Evolutionary conservation across 1,140 invertebrate genomes (phyloP), one percentile per base, ranked within the genome.

Genomic region (Mylabris phalerata): DNA sequence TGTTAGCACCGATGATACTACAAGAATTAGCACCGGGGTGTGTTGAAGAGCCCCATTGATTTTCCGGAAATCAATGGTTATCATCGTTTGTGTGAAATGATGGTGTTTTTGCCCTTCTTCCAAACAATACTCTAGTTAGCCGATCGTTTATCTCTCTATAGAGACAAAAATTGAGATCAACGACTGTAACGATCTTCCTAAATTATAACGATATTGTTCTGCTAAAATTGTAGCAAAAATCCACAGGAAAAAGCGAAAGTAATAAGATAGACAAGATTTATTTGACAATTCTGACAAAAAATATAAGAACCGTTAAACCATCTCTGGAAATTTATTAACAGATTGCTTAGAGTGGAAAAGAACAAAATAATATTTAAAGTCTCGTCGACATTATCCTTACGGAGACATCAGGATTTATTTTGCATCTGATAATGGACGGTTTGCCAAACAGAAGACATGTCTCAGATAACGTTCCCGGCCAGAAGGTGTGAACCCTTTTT

Each of bases 101-200:
- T 32, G 32, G 32, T 32, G 19, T 19, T 19, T 19, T 19, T 7
- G 32, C 32, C 32, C 32, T 32, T 7, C 32, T 24, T 11, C 48
- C 27, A 42, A 27, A 60, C 58, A 60, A 60, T 60, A 51, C 58
- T 60, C 58, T 60, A 60, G 58, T 60, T 60, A 60, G 50, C 27
- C 42, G 52, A 47, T 55, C 58, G 58, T 60, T 60, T 55, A 60
- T 60, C 52, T 60, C 52, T 32, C 32, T 32, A 32, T 32, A 32
- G 4, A 32, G 32, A 48, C 51, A 10, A 45, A 55, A 49, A 46
- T 55, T 40, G 58, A 25, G 41, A 10, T 48, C 40, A 47, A 48
- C 49, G 44, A 38, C 47, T 32, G 40, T 51, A 19, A 59, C 57
- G 13, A 44, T 45, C 24, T 40, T 50, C 47, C 11, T 44, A 48